Evolutionary conservation across 2,797 vertebrate genomes (phyloP).

Genomic region (Sebastes glaucus): DNA sequence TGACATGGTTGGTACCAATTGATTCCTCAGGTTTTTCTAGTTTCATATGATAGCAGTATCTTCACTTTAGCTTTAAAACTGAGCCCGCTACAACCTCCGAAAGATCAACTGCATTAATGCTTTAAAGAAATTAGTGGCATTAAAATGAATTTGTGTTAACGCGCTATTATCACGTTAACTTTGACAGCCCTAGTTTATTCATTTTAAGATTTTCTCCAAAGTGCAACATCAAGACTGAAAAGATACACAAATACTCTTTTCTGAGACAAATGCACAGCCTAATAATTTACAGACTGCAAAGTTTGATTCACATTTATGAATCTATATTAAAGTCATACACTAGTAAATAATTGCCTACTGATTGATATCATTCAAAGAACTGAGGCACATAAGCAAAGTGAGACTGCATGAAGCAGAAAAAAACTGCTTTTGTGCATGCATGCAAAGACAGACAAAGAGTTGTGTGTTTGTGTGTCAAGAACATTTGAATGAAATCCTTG

Average conservation of each 20-base stretch:
- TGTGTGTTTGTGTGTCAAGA: conserved; percentile 74
- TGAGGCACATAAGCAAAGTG: conserved; percentile 14
- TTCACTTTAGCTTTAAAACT: no score
- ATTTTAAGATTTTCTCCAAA: background rate
- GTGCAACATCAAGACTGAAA: background rate
- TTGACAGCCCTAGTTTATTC: background rate
- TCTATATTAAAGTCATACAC: background rate
- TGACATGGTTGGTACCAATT: no score
- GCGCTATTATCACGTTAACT: no score
- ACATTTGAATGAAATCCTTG: conserved; percentile 79
- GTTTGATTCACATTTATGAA: background rate
- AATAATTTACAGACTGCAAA: background rate
- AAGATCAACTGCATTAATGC: no score
- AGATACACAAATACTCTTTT: background rate
- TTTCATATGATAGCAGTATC: no score
- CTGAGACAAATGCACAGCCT: background rate
- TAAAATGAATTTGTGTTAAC: no score
- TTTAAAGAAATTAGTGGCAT: no score
- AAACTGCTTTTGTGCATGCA: conserved; percentile 52
- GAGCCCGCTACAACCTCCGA: no score
- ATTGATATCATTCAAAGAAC: background rate
- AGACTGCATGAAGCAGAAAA: conserved; percentile 34
- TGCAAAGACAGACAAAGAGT: conserved; percentile 43
- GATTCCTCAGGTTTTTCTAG: no score
- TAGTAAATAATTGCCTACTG: background rate